phyloP scores from a whole-genome alignment of 2,797 vertebrate genomes.

The Clarias laeviceps region DNA sequence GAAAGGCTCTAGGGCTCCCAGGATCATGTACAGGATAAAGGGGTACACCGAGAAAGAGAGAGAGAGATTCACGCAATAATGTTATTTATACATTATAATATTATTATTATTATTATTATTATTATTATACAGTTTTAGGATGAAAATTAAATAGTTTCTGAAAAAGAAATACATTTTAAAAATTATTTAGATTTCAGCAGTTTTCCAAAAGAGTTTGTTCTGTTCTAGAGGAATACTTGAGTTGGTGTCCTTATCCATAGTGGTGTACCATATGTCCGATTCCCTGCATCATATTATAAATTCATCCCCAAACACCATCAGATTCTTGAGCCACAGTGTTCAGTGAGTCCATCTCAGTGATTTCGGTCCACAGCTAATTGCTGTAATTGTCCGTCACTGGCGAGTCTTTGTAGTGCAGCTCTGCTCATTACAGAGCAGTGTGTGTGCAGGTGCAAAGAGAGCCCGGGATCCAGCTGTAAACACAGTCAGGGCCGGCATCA shows the following conservation, averaged over 20 bases:
- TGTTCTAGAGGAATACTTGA: not conserved
- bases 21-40: no score
- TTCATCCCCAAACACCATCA: not conserved
- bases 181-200: no score
- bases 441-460: slow-evolving; percentile 45
- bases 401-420: not conserved
- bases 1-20: no score
- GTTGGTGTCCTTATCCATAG: not conserved
- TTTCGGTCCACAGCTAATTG: not conserved
- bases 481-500: slow-evolving; percentile 55
- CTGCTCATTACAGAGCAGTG: not conserved
- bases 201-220: no score
- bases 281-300: not conserved
- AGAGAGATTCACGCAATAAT: no score
- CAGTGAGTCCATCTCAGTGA: not conserved
- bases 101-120: no score
- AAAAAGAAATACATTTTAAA: no score
- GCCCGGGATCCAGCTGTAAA: slow-evolving; percentile 64
- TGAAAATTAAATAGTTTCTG: no score
- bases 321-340: not conserved
- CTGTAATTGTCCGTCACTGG: not conserved
- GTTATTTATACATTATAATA: no score
- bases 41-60: no score
- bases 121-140: no score
- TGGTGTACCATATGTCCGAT: not conserved